These are phyloP conservation scores for Agrotis clavis DNA, from an alignment of 2,888 invertebrate genomes.

Conservation along the genomic window DNA sequence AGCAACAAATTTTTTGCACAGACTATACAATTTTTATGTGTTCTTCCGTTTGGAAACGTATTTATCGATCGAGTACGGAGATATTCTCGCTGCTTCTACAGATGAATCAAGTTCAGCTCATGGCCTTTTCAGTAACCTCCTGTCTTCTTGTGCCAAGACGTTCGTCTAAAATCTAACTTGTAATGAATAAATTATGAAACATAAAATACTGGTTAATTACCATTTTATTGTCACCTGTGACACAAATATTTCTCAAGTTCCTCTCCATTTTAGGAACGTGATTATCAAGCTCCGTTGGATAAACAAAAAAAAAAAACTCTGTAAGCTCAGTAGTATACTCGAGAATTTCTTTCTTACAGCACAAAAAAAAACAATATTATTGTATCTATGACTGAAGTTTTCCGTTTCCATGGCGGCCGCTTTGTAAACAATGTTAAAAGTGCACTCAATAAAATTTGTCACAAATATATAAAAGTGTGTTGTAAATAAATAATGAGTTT, in stretches of 20 bases:
- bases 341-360: background rate
- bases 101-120: background rate
- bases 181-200: background rate
- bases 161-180: background rate
- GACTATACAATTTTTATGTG: conserved; percentile 58
- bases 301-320: background rate
- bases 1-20: conserved; percentile 86
- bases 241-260: no score
- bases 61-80: conserved; percentile 34
- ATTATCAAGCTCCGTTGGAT: background rate
- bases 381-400: conserved; percentile 44
- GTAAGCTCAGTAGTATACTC: background rate
- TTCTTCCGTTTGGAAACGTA: conserved; percentile 54
- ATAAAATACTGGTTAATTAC: background rate
- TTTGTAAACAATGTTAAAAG: conserved; percentile 73
- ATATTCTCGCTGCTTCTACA: conserved; percentile 28
- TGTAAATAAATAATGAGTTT: conserved; percentile 85
- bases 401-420: conserved; percentile 82
- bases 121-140: background rate
- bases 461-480: conserved; percentile 24
- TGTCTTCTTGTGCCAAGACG: no score
- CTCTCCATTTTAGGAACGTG: background rate
- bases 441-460: conserved; percentile 37
- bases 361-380: background rate
- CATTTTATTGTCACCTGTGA: no score